These are phyloP conservation scores for Gobio gobio DNA, from an alignment of 2,113 vertebrate species.

Conservation along the genomic window DNA sequence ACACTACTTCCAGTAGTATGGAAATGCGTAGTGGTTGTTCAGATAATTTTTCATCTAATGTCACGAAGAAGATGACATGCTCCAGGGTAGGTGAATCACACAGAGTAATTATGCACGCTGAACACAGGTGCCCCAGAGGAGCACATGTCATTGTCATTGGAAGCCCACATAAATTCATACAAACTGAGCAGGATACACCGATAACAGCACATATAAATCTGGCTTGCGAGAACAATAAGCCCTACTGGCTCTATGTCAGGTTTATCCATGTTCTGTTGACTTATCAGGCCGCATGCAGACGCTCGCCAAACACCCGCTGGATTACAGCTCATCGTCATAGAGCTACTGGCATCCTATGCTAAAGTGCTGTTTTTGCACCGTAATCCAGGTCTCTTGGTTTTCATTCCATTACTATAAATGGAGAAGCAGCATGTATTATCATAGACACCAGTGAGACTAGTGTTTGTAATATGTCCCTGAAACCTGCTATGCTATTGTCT, in stretches of 20 bases:
- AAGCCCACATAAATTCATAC: neutral
- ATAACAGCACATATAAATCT: conserved; percentile 22
- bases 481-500: conserved; percentile 49
- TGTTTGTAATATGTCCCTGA: conserved; percentile 54
- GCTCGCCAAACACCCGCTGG: neutral
- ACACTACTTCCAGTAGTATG: neutral
- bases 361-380: conserved; percentile 39
- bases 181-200: neutral
- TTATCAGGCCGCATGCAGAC: conserved; percentile 28
- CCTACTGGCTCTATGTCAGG: conserved; percentile 14
- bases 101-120: neutral
- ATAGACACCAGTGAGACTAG: conserved; percentile 59
- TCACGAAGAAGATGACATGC: neutral
- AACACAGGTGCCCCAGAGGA: conserved; percentile 5
- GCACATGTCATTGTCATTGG: neutral
- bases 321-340: conserved; percentile 19
- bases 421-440: conserved; percentile 53
- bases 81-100: conserved; percentile 4
- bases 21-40: neutral
- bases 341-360: conserved; percentile 29
- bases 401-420: conserved; percentile 48
- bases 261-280: conserved; percentile 38
- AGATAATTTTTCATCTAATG: neutral
- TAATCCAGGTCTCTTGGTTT: conserved; percentile 52
- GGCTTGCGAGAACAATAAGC: conserved; percentile 26